Evolutionary conservation across 2,888 invertebrate species (phyloP).

Genomic region (Tortrix viridana): DNA sequence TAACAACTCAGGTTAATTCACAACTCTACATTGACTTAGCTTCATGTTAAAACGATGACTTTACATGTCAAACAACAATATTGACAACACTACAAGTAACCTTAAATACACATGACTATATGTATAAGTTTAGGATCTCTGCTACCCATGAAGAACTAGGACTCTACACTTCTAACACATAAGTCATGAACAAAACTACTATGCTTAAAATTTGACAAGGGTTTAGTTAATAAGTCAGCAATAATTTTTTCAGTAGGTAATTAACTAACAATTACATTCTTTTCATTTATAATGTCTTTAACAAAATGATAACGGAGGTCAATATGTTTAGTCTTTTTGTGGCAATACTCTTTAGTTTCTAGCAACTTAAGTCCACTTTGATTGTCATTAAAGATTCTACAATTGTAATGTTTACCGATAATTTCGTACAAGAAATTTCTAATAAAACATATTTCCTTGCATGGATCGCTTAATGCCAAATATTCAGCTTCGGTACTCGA

Average conservation of each 20-base stretch:
- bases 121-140: too few relatives aligned
- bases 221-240: neutral
- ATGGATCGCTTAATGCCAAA: too few relatives aligned
- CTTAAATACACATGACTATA: too few relatives aligned
- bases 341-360: slow-evolving; percentile 34
- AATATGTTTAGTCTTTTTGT: slow-evolving; percentile 39
- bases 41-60: neutral
- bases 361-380: slow-evolving; percentile 37
- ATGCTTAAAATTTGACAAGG: neutral
- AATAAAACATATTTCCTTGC: slow-evolving; percentile 38
- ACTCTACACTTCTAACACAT: too few relatives aligned
- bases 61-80: slow-evolving; percentile 6
- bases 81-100: neutral
- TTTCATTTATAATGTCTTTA: slow-evolving; percentile 18
- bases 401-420: slow-evolving; percentile 23
- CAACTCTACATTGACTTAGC: slow-evolving; percentile 9
- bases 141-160: too few relatives aligned
- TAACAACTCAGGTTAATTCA: slow-evolving; percentile 11
- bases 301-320: slow-evolving; percentile 38
- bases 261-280: neutral
- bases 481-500: too few relatives aligned
- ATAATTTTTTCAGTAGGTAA: neutral
- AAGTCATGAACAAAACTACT: neutral
- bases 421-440: slow-evolving; percentile 14
- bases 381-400: too few relatives aligned